Percentiles rank a stretch among this genome's conserved stretches.
phyloP scores from a whole-genome alignment of 2,888 invertebrate species.

The Caprella mutica region DNA sequence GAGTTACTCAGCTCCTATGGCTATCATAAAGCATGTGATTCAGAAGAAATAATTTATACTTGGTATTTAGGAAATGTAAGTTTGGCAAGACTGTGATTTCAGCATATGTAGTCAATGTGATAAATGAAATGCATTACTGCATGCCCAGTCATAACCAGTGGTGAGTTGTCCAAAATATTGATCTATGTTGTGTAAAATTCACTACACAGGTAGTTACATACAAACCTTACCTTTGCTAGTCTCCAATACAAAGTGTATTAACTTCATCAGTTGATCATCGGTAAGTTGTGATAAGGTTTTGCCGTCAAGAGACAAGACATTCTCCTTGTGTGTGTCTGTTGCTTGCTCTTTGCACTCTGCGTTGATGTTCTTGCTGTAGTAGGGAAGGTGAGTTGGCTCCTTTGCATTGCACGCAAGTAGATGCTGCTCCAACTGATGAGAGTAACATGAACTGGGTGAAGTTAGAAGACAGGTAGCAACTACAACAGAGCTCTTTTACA shows the following conservation, averaged over 20 bases:
- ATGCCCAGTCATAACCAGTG: too few species aligned
- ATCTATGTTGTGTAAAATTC: too few species aligned
- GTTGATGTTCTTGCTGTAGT: slow-evolving; percentile 13
- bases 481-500: too few species aligned
- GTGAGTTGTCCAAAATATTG: too few species aligned
- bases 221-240: not conserved
- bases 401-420: slow-evolving; percentile 24
- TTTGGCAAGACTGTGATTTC: too few species aligned
- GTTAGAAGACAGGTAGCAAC: not conserved
- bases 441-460: slow-evolving; percentile 19
- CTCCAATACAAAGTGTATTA: not conserved
- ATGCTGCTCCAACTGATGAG: slow-evolving; percentile 18
- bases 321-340: not conserved
- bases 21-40: too few species aligned
- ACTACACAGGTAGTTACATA: too few species aligned
- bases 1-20: too few species aligned
- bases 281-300: not conserved
- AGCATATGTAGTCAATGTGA: too few species aligned
- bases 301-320: not conserved
- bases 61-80: too few species aligned
- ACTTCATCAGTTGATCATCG: not conserved
- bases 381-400: not conserved
- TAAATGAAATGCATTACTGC: too few species aligned
- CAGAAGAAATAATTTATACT: too few species aligned
- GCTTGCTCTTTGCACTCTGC: not conserved